Evolutionary conservation across 2,888 invertebrate genomes (phyloP).

Genomic region (Cantharis flavilabris): DNA sequence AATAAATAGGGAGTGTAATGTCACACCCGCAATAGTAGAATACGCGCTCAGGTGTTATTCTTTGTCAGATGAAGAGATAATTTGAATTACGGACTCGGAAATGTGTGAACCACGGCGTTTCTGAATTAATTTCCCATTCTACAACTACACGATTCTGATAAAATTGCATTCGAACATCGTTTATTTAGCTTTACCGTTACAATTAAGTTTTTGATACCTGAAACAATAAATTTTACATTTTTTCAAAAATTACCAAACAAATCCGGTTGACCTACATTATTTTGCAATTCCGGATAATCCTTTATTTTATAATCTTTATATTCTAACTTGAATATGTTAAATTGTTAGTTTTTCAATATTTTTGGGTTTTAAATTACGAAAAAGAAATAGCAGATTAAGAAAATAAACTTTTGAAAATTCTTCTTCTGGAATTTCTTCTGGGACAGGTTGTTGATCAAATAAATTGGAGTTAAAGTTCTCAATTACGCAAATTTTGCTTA

Average conservation of each 20-base stretch:
- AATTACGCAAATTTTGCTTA: too few species aligned
- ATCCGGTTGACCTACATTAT: neutral
- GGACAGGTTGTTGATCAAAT: too few species aligned
- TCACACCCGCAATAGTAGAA: constrained; percentile 33
- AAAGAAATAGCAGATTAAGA: too few species aligned
- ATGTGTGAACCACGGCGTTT: constrained; percentile 47
- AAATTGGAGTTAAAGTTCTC: too few species aligned
- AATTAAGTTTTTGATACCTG: constrained; percentile 4
- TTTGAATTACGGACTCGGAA: constrained; percentile 56
- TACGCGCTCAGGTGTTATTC: constrained; percentile 50
- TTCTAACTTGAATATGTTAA: too few species aligned
- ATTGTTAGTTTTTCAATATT: too few species aligned
- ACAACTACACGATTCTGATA: constrained; percentile 39
- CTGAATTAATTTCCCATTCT: constrained; percentile 54
- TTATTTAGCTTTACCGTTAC: constrained; percentile 20
- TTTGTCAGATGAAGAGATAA: constrained; percentile 53
- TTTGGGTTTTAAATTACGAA: too few species aligned
- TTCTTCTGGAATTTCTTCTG: too few species aligned
- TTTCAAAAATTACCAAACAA: neutral
- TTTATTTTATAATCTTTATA: too few species aligned
- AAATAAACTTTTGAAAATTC: too few species aligned
- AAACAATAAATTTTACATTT: neutral
- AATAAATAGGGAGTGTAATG: constrained; percentile 15
- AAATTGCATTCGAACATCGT: constrained; percentile 31
- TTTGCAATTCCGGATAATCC: neutral